Evolutionary conservation across 2,888 invertebrate species (phyloP), one percentile per base, ranked within the genome.

Genomic region (Drosophila kuntzei): DNA sequence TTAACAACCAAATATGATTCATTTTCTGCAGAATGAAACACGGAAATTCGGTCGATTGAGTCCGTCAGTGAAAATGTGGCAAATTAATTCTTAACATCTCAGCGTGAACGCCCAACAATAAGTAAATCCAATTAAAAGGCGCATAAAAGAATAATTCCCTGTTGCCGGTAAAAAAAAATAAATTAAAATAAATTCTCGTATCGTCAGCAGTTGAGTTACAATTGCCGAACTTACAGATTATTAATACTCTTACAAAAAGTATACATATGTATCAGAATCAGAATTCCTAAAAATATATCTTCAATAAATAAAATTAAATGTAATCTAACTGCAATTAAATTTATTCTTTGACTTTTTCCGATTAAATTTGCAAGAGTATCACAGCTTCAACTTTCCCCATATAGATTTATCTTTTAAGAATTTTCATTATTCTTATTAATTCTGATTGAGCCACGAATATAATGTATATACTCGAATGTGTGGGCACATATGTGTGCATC

Each of bases 401-500:
- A 2, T 2, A 16, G 2, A 12, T 27, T 3, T 14, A 11, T 29
- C 7, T 27, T 8, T 18, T 47, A 22, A 22, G 18, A 11, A 5
- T 27, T 22, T 36, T 41, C 22, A 16, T 41, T 49, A 16, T 46
- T 46, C 14, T 36, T 36, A 25, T 72, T 51, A 49, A 34, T 55
- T 68, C 63, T 41, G 39, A 60, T 73, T 60, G 57, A 41, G 25
- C 29, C 51, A n/a, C 16, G 7, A 34, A 69, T 60, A 72, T 73
- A 66, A 57, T 60, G 43, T 47, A 37, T 14, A 14, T 22, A 2
- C 27, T 51, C 18, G n/a, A 11, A 20, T 39, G 9, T 41, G 18
- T 18, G 18, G 9, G n/a, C 29, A 8, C 46, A 39, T 11, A 4
- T 20, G 11, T 20, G 39, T 47, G 16, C 29, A 20, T 14, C 18